These are phyloP conservation scores for Trichosurus vulpecula DNA, from an alignment of 2,797 vertebrate species.

Conservation along the genomic window DNA sequence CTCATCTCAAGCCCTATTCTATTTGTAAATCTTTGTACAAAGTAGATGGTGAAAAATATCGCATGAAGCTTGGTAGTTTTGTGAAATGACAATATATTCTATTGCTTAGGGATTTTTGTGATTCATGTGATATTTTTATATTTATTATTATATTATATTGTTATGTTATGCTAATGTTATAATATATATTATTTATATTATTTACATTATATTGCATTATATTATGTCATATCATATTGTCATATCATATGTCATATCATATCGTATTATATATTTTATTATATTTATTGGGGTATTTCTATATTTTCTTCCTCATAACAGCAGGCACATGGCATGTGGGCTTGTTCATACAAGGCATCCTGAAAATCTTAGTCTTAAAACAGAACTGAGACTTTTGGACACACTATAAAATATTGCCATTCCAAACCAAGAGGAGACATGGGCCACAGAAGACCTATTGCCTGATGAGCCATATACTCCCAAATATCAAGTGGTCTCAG, in stretches of 20 bases:
- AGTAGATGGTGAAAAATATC: neutral
- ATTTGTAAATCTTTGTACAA: neutral
- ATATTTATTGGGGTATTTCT: neutral
- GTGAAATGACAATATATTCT: neutral
- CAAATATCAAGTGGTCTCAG: neutral
- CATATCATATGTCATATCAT: no score
- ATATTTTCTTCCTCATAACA: neutral
- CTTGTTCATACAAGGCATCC: neutral
- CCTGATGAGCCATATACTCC: neutral
- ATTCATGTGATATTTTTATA: neutral
- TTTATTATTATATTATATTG: no score
- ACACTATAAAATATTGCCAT: neutral
- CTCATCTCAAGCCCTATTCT: neutral
- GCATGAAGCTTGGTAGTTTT: neutral
- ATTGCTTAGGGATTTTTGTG: no score
- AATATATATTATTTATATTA: no score
- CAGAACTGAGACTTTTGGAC: neutral
- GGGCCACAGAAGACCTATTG: neutral
- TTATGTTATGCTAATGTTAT: no score
- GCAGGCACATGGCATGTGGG: neutral
- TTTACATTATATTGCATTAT: no score
- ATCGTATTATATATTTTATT: no score
- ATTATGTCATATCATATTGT: no score
- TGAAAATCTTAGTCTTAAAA: neutral
- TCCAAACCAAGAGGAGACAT: neutral